These are phyloP conservation scores for Melieria omissa DNA, from an alignment of 2,888 invertebrate species.

Conservation along the genomic window DNA sequence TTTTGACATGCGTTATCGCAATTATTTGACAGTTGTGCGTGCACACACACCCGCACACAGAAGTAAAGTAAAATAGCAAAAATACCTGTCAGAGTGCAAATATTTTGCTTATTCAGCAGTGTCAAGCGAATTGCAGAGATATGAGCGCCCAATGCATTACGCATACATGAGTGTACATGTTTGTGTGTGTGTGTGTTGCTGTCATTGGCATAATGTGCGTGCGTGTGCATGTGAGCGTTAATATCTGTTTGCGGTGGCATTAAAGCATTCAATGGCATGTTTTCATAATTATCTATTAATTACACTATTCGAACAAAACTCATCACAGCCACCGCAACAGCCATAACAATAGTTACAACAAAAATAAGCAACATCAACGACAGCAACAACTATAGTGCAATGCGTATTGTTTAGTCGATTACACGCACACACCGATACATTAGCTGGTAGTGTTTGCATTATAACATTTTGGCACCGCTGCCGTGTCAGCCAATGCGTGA, in stretches of 20 bases:
- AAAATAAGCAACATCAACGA: conserved; percentile 12
- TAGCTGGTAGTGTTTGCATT: no score
- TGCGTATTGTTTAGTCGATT: conserved; percentile 20
- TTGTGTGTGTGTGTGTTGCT: background rate
- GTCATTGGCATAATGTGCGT: background rate
- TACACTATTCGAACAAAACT: conserved; percentile 21
- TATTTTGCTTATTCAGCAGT: background rate
- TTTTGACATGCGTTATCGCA: no score
- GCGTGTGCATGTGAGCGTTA: background rate
- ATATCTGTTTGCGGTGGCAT: conserved; percentile 5
- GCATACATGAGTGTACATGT: background rate
- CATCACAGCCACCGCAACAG: background rate
- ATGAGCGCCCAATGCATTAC: background rate
- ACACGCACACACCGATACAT: background rate
- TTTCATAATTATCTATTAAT: conserved; percentile 36
- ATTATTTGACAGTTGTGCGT: no score
- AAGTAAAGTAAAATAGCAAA: background rate
- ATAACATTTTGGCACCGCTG: no score
- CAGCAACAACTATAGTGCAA: conserved; percentile 17
- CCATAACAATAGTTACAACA: conserved; percentile 5
- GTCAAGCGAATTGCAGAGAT: background rate
- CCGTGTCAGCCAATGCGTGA: no score
- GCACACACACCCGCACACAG: background rate
- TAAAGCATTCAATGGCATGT: conserved; percentile 25
- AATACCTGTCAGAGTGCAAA: background rate